Evolutionary conservation across 2,113 vertebrate genomes (phyloP).

Genomic region (Erythrolamprus reginae): DNA sequence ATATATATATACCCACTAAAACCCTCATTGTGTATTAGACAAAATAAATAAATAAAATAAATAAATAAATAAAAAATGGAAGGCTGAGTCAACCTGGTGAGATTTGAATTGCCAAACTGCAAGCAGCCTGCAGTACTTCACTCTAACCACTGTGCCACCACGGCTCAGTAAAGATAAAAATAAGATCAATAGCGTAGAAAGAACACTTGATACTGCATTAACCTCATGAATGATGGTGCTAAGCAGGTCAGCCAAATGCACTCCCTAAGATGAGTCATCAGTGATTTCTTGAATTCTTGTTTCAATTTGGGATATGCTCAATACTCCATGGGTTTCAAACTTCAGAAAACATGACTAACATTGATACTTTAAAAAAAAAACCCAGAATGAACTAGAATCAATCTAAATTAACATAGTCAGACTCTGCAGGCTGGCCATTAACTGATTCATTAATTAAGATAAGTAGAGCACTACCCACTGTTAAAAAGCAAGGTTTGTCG

Average conservation of each 20-base stretch:
- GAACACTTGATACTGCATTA: not conserved
- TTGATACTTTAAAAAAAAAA: not conserved
- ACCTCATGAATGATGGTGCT: not conserved
- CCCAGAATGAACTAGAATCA: slow-evolving; percentile 33
- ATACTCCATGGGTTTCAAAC: not conserved
- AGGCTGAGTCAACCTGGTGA: no score
- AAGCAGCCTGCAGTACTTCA: no score
- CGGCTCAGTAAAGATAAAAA: no score
- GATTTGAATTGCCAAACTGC: no score
- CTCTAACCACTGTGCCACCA: no score
- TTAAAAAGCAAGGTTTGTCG: slow-evolving; percentile 43
- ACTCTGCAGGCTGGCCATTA: slow-evolving; percentile 59
- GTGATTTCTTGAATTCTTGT: not conserved
- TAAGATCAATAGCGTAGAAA: not conserved
- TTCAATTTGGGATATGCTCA: not conserved
- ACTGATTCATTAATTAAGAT: slow-evolving; percentile 59
- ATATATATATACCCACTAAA: no score
- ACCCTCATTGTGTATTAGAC: no score
- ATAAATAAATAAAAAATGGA: no score
- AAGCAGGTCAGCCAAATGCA: not conserved
- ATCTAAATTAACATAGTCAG: slow-evolving; percentile 45
- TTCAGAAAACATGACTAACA: slow-evolving; percentile 8
- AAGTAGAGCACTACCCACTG: slow-evolving; percentile 48
- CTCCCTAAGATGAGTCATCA: not conserved
- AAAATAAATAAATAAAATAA: no score